These are phyloP conservation scores for Enhydra lutris DNA, from an alignment of 2,113 vertebrate species.

Conservation along the genomic window DNA sequence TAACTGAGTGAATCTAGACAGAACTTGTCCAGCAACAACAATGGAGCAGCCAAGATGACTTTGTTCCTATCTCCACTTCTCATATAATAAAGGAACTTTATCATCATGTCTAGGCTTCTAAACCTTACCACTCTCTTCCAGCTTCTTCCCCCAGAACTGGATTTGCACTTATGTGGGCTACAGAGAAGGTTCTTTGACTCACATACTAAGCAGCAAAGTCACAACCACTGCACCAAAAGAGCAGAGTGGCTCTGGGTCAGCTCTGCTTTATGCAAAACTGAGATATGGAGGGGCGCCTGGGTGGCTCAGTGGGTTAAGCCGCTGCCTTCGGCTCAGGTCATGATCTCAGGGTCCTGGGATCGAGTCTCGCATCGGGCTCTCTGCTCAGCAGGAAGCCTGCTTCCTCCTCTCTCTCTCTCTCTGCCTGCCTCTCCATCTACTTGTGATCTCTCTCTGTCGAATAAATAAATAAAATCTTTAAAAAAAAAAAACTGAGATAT, in stretches of 20 bases:
- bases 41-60: background rate
- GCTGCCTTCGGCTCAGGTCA: too few species aligned
- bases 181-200: background rate
- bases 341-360: too few species aligned
- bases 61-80: background rate
- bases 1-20: background rate
- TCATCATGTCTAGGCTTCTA: background rate
- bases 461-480: too few species aligned
- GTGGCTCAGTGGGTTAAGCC: too few species aligned
- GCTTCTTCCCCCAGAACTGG: background rate
- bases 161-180: background rate
- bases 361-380: too few species aligned
- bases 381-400: too few species aligned
- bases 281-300: too few species aligned
- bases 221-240: accelerated
- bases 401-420: too few species aligned
- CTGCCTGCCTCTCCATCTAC: too few species aligned
- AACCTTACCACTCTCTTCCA: background rate
- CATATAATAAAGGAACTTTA: background rate
- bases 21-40: background rate
- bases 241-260: background rate
- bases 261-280: background rate
- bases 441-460: too few species aligned
- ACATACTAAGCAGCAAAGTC: background rate
- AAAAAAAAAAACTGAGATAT: background rate